Conservation (phyloP, 2,888 invertebrate species). For the Melinaea menophilus region DNA sequence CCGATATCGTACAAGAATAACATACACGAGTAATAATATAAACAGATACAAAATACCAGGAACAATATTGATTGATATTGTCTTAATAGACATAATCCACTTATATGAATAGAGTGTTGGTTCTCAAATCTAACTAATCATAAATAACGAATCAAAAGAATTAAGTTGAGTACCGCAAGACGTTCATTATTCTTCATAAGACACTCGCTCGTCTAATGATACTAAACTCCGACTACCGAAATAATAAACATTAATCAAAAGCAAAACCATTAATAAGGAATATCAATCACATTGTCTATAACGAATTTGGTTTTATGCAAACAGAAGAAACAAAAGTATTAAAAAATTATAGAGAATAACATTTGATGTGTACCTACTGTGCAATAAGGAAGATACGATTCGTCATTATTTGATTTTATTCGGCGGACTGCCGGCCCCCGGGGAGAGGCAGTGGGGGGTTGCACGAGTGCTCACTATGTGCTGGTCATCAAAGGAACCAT, state of each 20-base stretch:
- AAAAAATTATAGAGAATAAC: conserved; percentile 73
- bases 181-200: conserved; percentile 75
- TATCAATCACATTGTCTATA: conserved; percentile 77
- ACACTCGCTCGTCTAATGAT: conserved; percentile 70
- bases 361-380: conserved; percentile 78
- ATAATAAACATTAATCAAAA: conserved; percentile 76
- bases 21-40: conserved; percentile 33
- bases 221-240: conserved; percentile 75
- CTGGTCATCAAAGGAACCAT: conserved; percentile 70
- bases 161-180: conserved; percentile 71
- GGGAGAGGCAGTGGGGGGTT: conserved; percentile 66
- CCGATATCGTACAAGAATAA: conserved; percentile 32
- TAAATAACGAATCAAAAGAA: conserved; percentile 69
- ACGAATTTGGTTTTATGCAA: conserved; percentile 73
- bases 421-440: conserved; percentile 68
- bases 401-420: conserved; percentile 79
- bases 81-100: conserved; percentile 45
- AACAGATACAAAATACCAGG: conserved; percentile 37
- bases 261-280: conserved; percentile 68
- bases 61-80: conserved; percentile 51
- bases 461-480: conserved; percentile 59
- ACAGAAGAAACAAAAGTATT: conserved; percentile 64
- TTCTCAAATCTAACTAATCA: conserved; percentile 49
- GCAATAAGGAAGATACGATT: conserved; percentile 76
- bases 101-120: conserved; percentile 56